Evolutionary conservation across 2,888 invertebrate genomes (phyloP), one percentile per base, ranked within the genome.

Genomic region (Odontocolon sp.): DNA sequence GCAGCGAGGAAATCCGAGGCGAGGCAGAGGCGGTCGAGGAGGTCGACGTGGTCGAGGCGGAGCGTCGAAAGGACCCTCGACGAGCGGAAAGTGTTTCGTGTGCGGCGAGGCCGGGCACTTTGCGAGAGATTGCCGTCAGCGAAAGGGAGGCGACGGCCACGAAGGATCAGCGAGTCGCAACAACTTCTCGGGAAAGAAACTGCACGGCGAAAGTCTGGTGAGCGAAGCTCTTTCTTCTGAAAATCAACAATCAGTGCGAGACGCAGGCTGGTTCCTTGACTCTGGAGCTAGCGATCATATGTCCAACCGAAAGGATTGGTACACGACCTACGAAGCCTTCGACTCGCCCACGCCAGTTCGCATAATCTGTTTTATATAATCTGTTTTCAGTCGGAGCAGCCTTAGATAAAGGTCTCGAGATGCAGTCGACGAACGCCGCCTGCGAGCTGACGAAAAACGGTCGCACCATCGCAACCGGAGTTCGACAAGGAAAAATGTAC

Each of bases 231-330:
- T 70, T 2, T 2, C 28, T 2, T 40, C 69, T 6, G 16, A 47
- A 2, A 23, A 26, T 2, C 1, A 1, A 5, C 6, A 21, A 4
- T 14, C 31, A 11, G 6, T 14, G 0, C 9, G 33, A 16, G 50
- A 56, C 18, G 18, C 38, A 36, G 36, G 38, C 28, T 57, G 42
- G 45, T 21, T 67, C 9, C 9, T 73, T 9, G 73, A 66, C 52
- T 67, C 73, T 0, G 61, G 73, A 2, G 73, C 73, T 6, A 68
- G 66, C 18, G 73, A 74, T 11, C 67, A 67, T 14, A 74, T 74
- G 61, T 3, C 31, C 0, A 47, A 18, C 9, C 47, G 28, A 47
- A 42, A 31, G 14, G 63, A 63, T 1, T 50, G 63, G 68, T 56
- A 18, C 14, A 23, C 31, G 9, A 36, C 57, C 6, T 57, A 57